Evolutionary conservation across 1,140 invertebrate genomes (phyloP), one percentile per base, ranked within the genome.

Genomic region (Lepidurus apus): DNA sequence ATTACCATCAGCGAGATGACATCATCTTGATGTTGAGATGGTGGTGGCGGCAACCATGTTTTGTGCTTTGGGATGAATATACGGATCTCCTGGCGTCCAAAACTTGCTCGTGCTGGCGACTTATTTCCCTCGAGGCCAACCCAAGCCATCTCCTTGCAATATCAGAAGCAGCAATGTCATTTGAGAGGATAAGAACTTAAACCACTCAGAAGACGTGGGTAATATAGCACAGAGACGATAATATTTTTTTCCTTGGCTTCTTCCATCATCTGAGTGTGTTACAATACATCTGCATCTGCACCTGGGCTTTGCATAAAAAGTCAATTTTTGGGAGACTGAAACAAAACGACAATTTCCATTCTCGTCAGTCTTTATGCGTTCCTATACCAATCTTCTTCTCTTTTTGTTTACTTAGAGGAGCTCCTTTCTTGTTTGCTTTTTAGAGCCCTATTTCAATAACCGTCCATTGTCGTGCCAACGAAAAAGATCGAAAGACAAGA

Each of bases 71-170:
- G 8, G 4, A n/a, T 21, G 17, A 7, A 21, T 65, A n/a, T 65
- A 65, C 21, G 53, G 21, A 65, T 65, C 53, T 65, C 53, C 34
- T 65, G 8, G n/a, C 17, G 53, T 21, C 53, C 17, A 0, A 13
- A 65, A 65, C 53, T 65, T 65, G 13, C 34, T 34, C 53, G 21
- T 65, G 17, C 21, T 65, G 53, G 53, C 17, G 13, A 65, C 53
- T 65, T 65, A 65, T 65, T 65, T 65, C 53, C 53, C 53, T 21
- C 53, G 53, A 65, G 53, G 13, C 53, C 53, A 65, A 65, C 9
- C 53, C 53, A 65, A 65, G 17, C 53, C 53, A 65, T 65, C 53
- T n/a, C 21, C 9, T 21, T 65, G 21, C 17, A 9, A 65, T 17
- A 65, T 21, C 53, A 65, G 53, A 65, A 65, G 53, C 53, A 7